Percentiles rank a stretch among this genome's conserved stretches.
Evolutionary conservation across 2,113 vertebrate genomes (phyloP).

Genomic region (Cricetomys ansorgei): DNA sequence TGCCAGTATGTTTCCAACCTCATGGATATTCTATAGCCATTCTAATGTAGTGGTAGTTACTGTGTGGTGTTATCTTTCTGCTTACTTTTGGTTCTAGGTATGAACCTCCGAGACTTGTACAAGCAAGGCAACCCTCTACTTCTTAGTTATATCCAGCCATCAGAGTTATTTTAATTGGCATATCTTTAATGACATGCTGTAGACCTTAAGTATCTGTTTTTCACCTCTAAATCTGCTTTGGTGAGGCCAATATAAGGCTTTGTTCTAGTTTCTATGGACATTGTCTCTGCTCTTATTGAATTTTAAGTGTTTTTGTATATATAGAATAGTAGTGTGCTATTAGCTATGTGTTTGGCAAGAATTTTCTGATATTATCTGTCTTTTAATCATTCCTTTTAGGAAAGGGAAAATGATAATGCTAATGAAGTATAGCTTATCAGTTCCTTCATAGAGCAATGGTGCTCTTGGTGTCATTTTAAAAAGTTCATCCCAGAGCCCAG

Average conservation of each 20-base stretch:
- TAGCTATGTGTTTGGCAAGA: not conserved
- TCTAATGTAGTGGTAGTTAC: not conserved
- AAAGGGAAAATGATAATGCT: not conserved
- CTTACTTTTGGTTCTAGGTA: not conserved
- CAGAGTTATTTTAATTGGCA: not conserved
- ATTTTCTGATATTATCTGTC: not conserved
- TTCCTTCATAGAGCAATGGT: not conserved
- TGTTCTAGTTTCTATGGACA: not conserved
- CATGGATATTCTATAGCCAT: too few species aligned
- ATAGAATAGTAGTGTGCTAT: not conserved
- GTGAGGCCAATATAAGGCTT: too few species aligned
- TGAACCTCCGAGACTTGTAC: not conserved
- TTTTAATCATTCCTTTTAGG: not conserved
- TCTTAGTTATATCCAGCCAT: too few species aligned
- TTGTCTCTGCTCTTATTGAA: not conserved
- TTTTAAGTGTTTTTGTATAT: not conserved
- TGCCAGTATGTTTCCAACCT: not conserved
- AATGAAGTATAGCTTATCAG: not conserved
- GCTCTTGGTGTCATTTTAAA: not conserved
- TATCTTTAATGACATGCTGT: not conserved
- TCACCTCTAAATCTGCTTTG: not conserved
- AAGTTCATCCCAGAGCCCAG: not conserved
- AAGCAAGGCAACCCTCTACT: not conserved
- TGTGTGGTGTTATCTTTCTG: not conserved
- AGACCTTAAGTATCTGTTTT: not conserved